Percentiles rank a stretch among this genome's conserved stretches.
These are phyloP conservation scores for Platerodrilus igneus DNA, from an alignment of 2,888 invertebrate species.

Conservation along the genomic window DNA sequence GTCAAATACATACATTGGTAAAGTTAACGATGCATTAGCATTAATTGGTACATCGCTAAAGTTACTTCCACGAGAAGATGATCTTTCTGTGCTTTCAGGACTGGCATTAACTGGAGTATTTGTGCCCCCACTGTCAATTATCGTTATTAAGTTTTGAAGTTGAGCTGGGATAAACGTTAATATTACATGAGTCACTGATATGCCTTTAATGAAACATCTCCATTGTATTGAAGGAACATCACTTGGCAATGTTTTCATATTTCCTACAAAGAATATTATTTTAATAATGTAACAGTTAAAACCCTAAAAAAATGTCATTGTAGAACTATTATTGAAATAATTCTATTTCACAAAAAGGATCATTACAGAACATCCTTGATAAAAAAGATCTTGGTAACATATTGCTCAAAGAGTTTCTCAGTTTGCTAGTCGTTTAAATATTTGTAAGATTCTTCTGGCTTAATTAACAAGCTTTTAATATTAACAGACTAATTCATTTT, in stretches of 20 bases:
- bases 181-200: slow-evolving; percentile 58
- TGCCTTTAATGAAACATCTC: slow-evolving; percentile 64
- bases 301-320: neutral
- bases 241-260: neutral
- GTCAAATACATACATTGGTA: slow-evolving; percentile 65
- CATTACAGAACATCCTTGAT: neutral
- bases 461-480: too few relatives aligned
- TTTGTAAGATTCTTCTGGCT: slow-evolving; percentile 3
- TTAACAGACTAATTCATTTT: too few relatives aligned
- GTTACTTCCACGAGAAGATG: slow-evolving; percentile 40
- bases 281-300: neutral
- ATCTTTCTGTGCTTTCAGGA: slow-evolving; percentile 35
- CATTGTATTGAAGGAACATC: slow-evolving; percentile 46
- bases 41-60: slow-evolving; percentile 43
- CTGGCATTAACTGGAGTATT: slow-evolving; percentile 34
- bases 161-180: slow-evolving; percentile 63
- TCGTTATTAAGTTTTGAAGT: slow-evolving; percentile 49
- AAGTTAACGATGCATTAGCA: slow-evolving; percentile 33
- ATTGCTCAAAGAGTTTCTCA: too few relatives aligned
- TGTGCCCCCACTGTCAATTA: slow-evolving; percentile 31
- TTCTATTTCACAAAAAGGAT: too few relatives aligned
- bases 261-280: slow-evolving; percentile 4
- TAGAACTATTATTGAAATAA: too few relatives aligned
- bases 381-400: neutral
- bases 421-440: too few relatives aligned